phyloP scores from a whole-genome alignment of 2,113 vertebrate genomes.

The Leuciscus idus region DNA sequence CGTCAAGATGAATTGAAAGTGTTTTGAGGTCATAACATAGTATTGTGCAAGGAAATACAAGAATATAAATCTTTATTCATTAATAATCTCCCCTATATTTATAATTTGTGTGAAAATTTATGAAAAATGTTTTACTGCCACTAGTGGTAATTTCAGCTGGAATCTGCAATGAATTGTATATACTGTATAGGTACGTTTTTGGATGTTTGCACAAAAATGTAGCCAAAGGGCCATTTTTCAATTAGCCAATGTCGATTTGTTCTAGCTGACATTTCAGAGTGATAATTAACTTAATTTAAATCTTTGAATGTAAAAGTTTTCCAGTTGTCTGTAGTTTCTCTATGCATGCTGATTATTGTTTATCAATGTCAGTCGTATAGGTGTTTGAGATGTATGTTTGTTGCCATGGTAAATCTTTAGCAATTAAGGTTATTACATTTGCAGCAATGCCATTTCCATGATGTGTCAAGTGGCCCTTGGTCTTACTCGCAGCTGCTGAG shows the following conservation, averaged over 20 bases:
- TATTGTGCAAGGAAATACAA: too few relatives aligned
- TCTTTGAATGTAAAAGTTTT: neutral
- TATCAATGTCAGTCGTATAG: neutral
- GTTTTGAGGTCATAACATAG: too few relatives aligned
- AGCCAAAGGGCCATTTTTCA: neutral
- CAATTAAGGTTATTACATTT: conserved; percentile 16
- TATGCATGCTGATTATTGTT: neutral
- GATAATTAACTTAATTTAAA: neutral
- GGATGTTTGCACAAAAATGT: too few relatives aligned
- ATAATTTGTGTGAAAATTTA: too few relatives aligned
- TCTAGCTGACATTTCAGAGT: neutral
- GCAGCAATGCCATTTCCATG: conserved; percentile 9
- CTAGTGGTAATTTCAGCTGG: neutral
- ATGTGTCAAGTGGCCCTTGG: conserved; percentile 32
- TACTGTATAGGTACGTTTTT: neutral
- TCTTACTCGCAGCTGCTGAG: conserved; percentile 34
- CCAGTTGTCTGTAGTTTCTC: neutral
- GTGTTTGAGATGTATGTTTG: neutral
- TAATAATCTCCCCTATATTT: neutral
- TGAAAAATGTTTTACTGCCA: neutral
- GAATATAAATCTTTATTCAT: neutral
- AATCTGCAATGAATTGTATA: neutral
- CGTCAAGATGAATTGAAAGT: too few relatives aligned
- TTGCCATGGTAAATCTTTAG: conserved; percentile 34
- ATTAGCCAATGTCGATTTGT: neutral